These are phyloP conservation scores for Sebastiscus tertius DNA, from an alignment of 2,797 vertebrate species.

Conservation along the genomic window DNA sequence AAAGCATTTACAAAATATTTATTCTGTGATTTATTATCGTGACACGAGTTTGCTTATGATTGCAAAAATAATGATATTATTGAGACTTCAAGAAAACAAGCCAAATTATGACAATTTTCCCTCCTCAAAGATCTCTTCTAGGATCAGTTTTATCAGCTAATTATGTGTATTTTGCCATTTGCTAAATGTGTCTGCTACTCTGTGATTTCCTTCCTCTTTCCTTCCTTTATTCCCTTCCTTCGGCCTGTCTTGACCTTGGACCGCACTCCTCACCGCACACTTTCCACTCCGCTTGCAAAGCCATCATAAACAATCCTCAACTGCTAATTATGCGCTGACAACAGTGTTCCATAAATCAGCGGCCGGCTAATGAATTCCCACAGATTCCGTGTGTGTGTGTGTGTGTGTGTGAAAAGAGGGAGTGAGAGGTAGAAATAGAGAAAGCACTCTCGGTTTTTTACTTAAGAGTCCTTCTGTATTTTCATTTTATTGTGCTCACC, in stretches of 20 bases:
- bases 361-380: slow-evolving; percentile 69
- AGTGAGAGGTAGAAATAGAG: not conserved
- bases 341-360: slow-evolving; percentile 64
- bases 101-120: not conserved
- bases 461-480: slow-evolving; percentile 6
- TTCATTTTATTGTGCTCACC: slow-evolving; percentile 21
- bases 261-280: slow-evolving; percentile 13
- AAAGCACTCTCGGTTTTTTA: slow-evolving; percentile 1
- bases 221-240: not conserved
- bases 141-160: not conserved
- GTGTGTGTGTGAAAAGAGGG: slow-evolving; percentile 6
- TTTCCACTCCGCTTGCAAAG: slow-evolving; percentile 50
- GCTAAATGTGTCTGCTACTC: not conserved
- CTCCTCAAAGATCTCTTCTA: not conserved
- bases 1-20: not conserved
- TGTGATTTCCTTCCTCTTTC: not conserved
- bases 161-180: not conserved
- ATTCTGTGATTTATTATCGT: not conserved
- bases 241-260: slow-evolving; percentile 24
- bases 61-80: not conserved
- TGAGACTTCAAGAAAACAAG: not conserved
- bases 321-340: slow-evolving; percentile 76
- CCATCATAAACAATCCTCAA: slow-evolving; percentile 71
- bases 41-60: not conserved
- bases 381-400: slow-evolving; percentile 24